These are phyloP conservation scores for Protobothrops flavoviridis DNA, from an alignment of 2,113 vertebrate species.

Conservation along the genomic window DNA sequence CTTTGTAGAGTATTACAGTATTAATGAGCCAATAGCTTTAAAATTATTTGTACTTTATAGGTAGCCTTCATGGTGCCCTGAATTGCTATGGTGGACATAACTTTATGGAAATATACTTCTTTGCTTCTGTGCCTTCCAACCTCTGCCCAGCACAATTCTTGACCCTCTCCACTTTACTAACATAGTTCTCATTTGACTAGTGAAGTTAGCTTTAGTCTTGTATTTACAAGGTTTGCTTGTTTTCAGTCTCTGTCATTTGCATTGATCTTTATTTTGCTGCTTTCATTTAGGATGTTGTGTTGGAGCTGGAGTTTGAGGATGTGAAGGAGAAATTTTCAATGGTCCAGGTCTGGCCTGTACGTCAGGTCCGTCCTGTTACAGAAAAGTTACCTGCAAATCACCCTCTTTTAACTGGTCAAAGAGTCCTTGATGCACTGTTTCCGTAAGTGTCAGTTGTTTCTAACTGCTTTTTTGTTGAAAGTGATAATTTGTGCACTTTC, in stretches of 20 bases:
- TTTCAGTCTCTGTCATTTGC: neutral
- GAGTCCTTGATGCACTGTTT: conserved; percentile 94
- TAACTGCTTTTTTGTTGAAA: neutral
- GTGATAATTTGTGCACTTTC: neutral
- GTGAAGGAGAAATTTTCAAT: conserved; percentile 95
- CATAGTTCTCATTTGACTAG: neutral
- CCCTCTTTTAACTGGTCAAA: conserved; percentile 91
- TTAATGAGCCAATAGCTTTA: neutral
- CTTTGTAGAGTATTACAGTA: neutral
- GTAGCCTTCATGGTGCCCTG: neutral
- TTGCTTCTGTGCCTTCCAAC: neutral
- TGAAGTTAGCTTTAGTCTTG: neutral
- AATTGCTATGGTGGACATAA: neutral
- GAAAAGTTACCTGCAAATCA: conserved; percentile 96
- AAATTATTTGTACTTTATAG: neutral
- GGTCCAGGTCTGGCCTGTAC: conserved; percentile 97
- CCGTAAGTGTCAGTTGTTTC: conserved; percentile 77
- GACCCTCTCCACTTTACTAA: neutral
- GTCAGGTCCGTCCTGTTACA: conserved; percentile 92
- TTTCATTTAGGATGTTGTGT: conserved; percentile 85
- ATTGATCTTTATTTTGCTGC: neutral
- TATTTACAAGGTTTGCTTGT: neutral
- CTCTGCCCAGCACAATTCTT: neutral
- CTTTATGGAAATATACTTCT: neutral
- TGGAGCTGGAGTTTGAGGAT: conserved; percentile 96